phyloP scores from a whole-genome alignment of 2,113 vertebrate species.

The Scartelaos histophorus region DNA sequence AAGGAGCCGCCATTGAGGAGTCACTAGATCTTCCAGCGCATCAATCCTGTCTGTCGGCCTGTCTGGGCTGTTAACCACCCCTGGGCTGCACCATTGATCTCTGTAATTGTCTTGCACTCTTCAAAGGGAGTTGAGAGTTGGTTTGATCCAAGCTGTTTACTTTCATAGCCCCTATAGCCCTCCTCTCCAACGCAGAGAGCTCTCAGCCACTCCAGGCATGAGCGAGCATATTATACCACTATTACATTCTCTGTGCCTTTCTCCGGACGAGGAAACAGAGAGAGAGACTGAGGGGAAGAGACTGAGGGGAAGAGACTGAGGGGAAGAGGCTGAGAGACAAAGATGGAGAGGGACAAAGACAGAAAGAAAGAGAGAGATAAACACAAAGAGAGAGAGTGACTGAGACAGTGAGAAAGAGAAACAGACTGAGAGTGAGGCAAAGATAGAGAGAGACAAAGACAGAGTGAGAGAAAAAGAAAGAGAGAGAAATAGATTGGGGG shows the following conservation, averaged over 20 bases:
- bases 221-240: slow-evolving; percentile 65
- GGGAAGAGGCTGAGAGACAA: no score
- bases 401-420: no score
- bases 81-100: slow-evolving; percentile 73
- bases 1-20: slow-evolving; percentile 39
- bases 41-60: slow-evolving; percentile 69
- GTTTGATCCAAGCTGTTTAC: slow-evolving; percentile 75
- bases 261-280: no score
- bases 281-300: no score
- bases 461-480: no score
- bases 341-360: no score
- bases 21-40: slow-evolving; percentile 50
- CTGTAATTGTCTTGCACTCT: slow-evolving; percentile 71
- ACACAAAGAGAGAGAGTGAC: no score
- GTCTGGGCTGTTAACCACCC: slow-evolving; percentile 72
- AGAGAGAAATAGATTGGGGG: no score
- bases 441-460: no score
- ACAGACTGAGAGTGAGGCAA: no score
- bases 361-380: background rate
- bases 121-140: slow-evolving; percentile 71
- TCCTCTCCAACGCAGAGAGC: slow-evolving; percentile 63
- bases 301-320: no score
- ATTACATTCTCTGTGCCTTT: slow-evolving; percentile 40
- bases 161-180: slow-evolving; percentile 64
- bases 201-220: slow-evolving; percentile 71